Percentiles rank a stretch among this genome's conserved stretches.
These are phyloP conservation scores for Oceanodroma leucorhoa DNA, from an alignment of 2,797 vertebrate genomes.

Conservation along the genomic window DNA sequence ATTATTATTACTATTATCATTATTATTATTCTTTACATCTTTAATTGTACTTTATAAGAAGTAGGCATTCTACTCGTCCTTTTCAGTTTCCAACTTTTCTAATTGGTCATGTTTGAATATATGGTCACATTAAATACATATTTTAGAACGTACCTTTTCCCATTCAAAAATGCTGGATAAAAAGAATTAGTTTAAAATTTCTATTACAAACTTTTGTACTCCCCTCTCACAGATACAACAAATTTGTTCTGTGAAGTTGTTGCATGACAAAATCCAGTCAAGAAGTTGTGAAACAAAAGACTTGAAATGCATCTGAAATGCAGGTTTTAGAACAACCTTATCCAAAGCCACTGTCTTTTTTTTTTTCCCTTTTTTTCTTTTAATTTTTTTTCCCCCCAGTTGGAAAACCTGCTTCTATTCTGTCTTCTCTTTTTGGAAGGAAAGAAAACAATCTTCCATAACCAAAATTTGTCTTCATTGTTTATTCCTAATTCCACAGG, in stretches of 20 bases:
- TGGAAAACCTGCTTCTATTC: neutral
- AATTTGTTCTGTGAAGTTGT: neutral
- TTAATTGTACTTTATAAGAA: neutral
- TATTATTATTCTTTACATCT: rapidly evolving
- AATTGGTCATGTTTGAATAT: neutral
- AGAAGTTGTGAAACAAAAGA: neutral
- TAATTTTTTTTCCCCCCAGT: no score
- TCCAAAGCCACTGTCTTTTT: neutral
- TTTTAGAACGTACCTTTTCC: neutral
- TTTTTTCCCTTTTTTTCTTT: neutral
- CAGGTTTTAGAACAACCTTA: neutral
- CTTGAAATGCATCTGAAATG: neutral
- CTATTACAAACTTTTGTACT: rapidly evolving
- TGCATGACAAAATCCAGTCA: neutral
- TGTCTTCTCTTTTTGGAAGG: neutral
- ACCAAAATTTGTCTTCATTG: neutral
- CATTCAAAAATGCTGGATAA: neutral
- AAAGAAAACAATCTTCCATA: neutral
- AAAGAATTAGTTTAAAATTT: neutral
- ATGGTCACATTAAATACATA: neutral
- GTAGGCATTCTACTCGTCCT: neutral
- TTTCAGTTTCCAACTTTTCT: neutral
- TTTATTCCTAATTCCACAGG: neutral
- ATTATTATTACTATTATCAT: neutral
- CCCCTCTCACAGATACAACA: neutral